Evolutionary conservation across 2,797 vertebrate genomes (phyloP), one percentile per base, ranked within the genome.

Genomic region (Sebastes elongatus): DNA sequence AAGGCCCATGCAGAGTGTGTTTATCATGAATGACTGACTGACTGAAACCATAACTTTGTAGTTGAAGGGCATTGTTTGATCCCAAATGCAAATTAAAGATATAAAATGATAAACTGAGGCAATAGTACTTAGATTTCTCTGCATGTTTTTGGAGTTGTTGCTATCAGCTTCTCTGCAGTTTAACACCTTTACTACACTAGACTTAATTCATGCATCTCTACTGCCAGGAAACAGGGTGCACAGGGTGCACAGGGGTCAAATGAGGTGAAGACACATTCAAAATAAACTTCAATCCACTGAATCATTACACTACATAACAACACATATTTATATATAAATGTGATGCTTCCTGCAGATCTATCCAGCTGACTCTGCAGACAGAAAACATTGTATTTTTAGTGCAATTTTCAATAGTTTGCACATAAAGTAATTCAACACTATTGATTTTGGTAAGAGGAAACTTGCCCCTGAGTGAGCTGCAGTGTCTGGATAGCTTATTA

Each of bases 361-460:
- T 55, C 53, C 4, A 56, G 10, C 6, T 52, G 22, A 52, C 20
- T 13, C 11, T 27, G 49, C n/a, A 64, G n/a, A 67, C 33, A 53
- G 55, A 61, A 52, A 61, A 52, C 33, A 32, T 2, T n/a, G 9
- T 13, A 28, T 71, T 42, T 28, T 28, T 0, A 38, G 20, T 49
- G 60, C 38, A 10, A 55, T 53, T 23, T 67, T 16, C 42, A 32
- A 57, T 56, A 56, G 49, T 65, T 80, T 65, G 23, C 61, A 38
- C 27, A 63, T 74, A 66, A 88, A 82, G 87, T 88, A 87, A 90
- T 83, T 71, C 68, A 67, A 88, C 63, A 85, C 88, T 82, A 86
- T 87, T 84, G 86, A 85, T 93, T 87, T 74, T 30, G 57, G 82
- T 78, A 86, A 91, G 77, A 74, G 70, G 85, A 92, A 89, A 87